Base-by-base conservation (phyloP, 2,888 invertebrate genomes). In the Andrena trimmerana region DNA sequence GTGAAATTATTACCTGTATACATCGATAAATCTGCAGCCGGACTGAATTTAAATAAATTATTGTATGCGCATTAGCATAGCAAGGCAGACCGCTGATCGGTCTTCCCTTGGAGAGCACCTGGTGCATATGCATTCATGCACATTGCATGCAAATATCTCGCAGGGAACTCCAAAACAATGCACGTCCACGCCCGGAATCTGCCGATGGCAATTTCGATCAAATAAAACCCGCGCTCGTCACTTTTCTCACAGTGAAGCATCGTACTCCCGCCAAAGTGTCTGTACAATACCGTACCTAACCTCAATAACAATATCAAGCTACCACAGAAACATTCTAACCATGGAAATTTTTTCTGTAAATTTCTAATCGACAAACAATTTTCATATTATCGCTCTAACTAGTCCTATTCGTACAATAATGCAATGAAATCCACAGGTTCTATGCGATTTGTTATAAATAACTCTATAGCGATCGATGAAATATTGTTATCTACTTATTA, bases 21-120 rank as follows among this genome's bases (percentile, higher is more conserved):
- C 76, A 81, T 86, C 79, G 77, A 82, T 86, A 75, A 80, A 69
- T 88, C 82, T 84, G 83, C 72, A 78, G 87, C 85, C 82, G 88
- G 78, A 81, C 90, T 84, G 86, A 88, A 91, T 91, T 86, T 89
- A 84, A 89, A 91, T 91, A 90, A 91, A 90, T 91, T 90, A 91
- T 88, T 81, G 78, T 73, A 50, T 48, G 62, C 72, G 62, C 85
- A 91, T 90, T 90, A 89, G 86, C 91, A 91, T 91, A 83, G 88
- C 88, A 90, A 90, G 88, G 88, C 84, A 86, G 77, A 81, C 91
- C 91, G 90, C 89, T 69, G 81, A 77, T 88, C 82, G 81, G 84
- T 85, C 86, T 83, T 80, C 78, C 74, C 81, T 85, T 73, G 83
- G 84, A 85, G 87, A 89, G 90, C 90, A 90, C 88, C 90, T 91